Conservation (phyloP, 37 sponge, comb jelly and placozoan species). For the Axinella damicornis region DNA sequence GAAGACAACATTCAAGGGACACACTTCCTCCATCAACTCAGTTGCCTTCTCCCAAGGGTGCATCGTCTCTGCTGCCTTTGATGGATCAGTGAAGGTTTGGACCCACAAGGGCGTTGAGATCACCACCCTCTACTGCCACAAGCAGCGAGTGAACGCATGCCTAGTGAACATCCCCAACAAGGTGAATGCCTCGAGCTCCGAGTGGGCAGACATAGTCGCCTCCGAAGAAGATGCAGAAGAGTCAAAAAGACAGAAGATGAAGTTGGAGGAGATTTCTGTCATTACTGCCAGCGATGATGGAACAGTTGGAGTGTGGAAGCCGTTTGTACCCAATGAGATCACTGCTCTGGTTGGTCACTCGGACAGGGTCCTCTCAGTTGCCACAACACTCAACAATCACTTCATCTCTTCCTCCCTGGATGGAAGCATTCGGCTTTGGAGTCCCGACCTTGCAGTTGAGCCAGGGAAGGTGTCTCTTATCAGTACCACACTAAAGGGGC, state of each 20-base stretch:
- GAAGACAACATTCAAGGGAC: conserved; percentile 80
- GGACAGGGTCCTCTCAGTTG: conserved; percentile 77
- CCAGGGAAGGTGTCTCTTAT: conserved; percentile 4
- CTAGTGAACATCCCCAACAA: conserved; percentile 44
- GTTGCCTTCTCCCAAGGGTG: conserved; percentile 73
- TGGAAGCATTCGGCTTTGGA: conserved; percentile 82
- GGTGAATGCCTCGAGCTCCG: neutral
- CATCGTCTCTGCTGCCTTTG: conserved; percentile 80
- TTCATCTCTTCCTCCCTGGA: conserved; percentile 81
- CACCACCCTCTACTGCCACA: conserved; percentile 86
- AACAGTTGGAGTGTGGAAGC: conserved; percentile 84
- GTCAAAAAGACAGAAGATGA: neutral
- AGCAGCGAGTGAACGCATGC: conserved; percentile 84
- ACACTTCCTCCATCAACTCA: conserved; percentile 77
- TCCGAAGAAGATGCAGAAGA: conserved; percentile 41
- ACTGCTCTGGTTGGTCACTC: conserved; percentile 81
- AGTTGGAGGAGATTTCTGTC: conserved; percentile 62
- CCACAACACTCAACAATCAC: conserved; percentile 52
- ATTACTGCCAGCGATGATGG: conserved; percentile 94
- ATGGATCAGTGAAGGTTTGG: conserved; percentile 94
- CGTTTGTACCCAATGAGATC: conserved; percentile 83
- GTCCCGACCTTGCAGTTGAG: conserved; percentile 41
- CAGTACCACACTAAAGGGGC: conserved; percentile 7
- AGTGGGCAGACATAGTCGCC: conserved; percentile 71
- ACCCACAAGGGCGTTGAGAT: conserved; percentile 89